Conservation (phyloP, 2,797 vertebrate species). For the Periophthalmus magnuspinnatus region DNA sequence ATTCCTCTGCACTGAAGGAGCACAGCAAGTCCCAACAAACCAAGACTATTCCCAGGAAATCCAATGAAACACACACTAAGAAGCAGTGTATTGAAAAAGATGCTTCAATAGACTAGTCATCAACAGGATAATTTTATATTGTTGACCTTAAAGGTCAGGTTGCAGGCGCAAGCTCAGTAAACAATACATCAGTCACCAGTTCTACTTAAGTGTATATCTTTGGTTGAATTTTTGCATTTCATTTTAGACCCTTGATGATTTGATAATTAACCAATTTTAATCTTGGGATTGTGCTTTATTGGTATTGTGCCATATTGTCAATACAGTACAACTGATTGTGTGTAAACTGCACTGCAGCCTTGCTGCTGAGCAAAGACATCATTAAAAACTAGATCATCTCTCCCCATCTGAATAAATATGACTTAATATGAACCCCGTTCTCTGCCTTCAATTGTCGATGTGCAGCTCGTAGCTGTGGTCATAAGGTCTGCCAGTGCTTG, state of each 20-base stretch:
- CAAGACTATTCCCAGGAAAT: constrained; percentile 8
- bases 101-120: background rate
- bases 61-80: constrained; percentile 5
- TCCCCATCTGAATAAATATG: background rate
- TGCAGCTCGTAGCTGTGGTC: too few species aligned
- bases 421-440: too few species aligned
- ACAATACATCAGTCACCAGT: background rate
- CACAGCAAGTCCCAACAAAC: constrained; percentile 42
- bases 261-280: background rate
- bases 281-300: too few species aligned
- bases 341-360: too few species aligned
- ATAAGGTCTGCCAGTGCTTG: too few species aligned
- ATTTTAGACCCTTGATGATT: background rate
- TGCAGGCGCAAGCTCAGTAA: background rate
- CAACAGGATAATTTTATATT: background rate
- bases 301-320: too few species aligned
- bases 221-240: background rate
- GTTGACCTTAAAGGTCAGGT: background rate
- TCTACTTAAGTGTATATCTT: background rate
- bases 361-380: too few species aligned
- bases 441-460: too few species aligned
- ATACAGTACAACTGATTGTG: too few species aligned
- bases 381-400: too few species aligned
- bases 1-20: constrained; percentile 40
- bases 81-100: constrained; percentile 18